phyloP scores from a whole-genome alignment of 2,113 vertebrate species.

The Rhodinocichla rosea region DNA sequence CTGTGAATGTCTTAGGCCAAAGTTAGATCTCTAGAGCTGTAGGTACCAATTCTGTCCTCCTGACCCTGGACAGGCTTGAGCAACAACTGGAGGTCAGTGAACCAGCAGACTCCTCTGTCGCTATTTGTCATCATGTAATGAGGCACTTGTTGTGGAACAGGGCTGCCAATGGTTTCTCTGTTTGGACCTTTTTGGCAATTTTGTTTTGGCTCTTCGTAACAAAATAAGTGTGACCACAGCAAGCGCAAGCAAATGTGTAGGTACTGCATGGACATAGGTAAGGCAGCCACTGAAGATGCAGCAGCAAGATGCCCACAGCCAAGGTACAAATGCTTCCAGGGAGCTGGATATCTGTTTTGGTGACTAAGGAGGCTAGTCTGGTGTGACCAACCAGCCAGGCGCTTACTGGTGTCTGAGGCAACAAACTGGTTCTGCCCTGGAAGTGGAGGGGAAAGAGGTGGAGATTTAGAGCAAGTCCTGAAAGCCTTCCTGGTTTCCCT shows the following conservation, averaged over 20 bases:
- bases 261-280: fast-evolving
- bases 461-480: not conserved
- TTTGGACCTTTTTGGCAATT: not conserved
- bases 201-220: not conserved
- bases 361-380: not conserved
- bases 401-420: not conserved
- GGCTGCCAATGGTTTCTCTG: not conserved
- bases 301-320: not conserved
- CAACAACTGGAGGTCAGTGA: not conserved
- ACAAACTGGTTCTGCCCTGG: not conserved
- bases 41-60: not conserved
- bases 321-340: not conserved
- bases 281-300: not conserved
- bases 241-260: fast-evolving
- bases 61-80: not conserved
- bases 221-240: not conserved
- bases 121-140: fast-evolving
- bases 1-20: not conserved
- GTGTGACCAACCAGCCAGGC: not conserved
- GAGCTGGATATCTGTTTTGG: not conserved
- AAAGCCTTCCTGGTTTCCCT: not conserved
- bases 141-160: not conserved
- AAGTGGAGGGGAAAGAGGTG: not conserved
- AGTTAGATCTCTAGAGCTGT: not conserved
- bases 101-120: not conserved